phyloP scores from a whole-genome alignment of 1,140 invertebrate genomes.

The Paraescarpia echinospica region DNA sequence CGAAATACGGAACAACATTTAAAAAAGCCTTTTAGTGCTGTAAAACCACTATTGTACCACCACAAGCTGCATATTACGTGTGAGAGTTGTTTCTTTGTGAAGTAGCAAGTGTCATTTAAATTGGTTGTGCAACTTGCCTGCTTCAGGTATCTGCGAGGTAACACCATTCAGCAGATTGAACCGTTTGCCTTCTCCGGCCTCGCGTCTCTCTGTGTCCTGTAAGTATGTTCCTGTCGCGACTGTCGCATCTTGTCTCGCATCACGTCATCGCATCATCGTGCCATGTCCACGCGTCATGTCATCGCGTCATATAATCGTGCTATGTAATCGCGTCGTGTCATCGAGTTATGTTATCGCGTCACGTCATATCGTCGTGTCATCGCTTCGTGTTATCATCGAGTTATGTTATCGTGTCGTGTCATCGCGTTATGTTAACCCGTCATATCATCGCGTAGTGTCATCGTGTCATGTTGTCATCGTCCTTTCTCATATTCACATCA shows the following conservation, averaged over 20 bases:
- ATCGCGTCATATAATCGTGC: not conserved
- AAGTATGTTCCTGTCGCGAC: conserved; percentile 7
- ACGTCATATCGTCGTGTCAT: not conserved
- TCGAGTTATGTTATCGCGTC: not conserved
- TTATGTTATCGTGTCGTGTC: not conserved
- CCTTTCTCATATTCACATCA: too few species aligned
- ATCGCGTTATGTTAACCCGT: not conserved
- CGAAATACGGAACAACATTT: too few species aligned
- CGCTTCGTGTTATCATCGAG: too few species aligned
- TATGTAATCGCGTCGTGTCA: not conserved
- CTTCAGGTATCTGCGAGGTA: conserved; percentile 53
- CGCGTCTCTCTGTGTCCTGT: conserved; percentile 31
- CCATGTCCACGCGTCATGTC: not conserved
- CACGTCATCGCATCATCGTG: too few species aligned
- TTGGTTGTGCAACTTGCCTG: not conserved
- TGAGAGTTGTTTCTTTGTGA: not conserved
- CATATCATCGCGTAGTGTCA: not conserved
- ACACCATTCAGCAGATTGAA: conserved; percentile 43
- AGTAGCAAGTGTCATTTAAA: not conserved
- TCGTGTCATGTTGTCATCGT: too few species aligned
- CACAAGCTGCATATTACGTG: not conserved
- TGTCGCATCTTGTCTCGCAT: too few species aligned
- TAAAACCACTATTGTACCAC: not conserved
- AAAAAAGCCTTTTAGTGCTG: too few species aligned
- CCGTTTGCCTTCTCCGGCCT: conserved; percentile 38